Conservation (phyloP, 2,797 vertebrate genomes). For the Tamandua tetradactyla region DNA sequence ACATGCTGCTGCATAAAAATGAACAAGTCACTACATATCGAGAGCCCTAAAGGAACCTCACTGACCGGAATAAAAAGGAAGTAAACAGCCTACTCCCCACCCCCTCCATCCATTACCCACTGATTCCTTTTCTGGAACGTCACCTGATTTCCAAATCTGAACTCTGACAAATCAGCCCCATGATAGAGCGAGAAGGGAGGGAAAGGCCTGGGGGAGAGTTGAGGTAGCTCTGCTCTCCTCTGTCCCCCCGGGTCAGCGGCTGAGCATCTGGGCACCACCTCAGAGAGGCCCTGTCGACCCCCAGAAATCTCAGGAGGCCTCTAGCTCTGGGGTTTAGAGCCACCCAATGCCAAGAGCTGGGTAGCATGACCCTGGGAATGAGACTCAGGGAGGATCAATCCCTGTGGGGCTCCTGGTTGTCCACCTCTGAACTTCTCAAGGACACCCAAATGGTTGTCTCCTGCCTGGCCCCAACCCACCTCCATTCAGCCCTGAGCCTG, state of each 20-base stretch:
- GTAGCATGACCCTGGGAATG: no score
- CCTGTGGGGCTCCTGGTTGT: neutral
- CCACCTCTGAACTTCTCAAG: neutral
- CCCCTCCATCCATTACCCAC: neutral
- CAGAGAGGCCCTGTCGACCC: neutral
- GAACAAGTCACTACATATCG: neutral
- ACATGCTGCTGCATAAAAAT: slow-evolving; percentile 21
- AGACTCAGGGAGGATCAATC: neutral
- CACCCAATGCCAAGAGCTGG: neutral
- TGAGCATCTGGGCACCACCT: neutral
- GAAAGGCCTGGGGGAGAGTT: neutral
- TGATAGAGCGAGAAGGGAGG: neutral
- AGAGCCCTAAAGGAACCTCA: neutral
- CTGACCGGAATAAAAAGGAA: slow-evolving; percentile 54
- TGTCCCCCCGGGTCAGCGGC: neutral
- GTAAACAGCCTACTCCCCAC: neutral
- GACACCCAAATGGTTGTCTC: neutral
- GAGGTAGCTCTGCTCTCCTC: neutral
- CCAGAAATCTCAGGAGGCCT: neutral
- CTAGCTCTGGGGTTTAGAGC: neutral
- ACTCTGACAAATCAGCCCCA: neutral
- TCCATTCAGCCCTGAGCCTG: neutral
- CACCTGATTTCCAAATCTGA: neutral
- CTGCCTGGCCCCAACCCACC: neutral
- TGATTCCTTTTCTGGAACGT: slow-evolving; percentile 47